Base-by-base conservation (phyloP, 2,797 vertebrate genomes). In the Yasuhikotakia modesta region DNA sequence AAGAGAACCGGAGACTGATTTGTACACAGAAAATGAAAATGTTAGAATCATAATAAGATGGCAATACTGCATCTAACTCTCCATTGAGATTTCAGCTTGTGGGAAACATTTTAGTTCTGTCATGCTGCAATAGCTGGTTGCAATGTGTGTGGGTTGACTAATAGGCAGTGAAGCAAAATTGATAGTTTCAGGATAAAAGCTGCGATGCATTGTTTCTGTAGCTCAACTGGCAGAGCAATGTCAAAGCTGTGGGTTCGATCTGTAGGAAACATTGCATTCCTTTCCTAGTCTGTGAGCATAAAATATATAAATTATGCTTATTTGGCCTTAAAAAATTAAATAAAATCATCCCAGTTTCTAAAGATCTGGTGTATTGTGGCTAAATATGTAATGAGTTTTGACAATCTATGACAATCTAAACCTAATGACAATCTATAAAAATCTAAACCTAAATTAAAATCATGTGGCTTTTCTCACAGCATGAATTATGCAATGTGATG, bases 11-110 rank as follows among this genome's bases (percentile, higher is more conserved):
- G 16, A 53, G 67, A 53, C 21, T 63, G 67, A 64, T 70, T 22
- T 43, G 39, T 12, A 35, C 21, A 75, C 27, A 13, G 55, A 61
- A 14, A 21, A 70, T 35, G 35, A 19, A 70, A 76, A 43, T 70
- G 27, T 52, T 21, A 53, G 17, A 50, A 70, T 78, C 2, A 7
- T 63, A 63, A 64, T 16, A 22, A 7, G 45, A 63, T 63, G 6
- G 30, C 11, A 0, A 19, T 19, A 50, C 24, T 60, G 13, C 43
- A 35, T 16, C 43, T 70, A 19, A 60, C 39, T 66, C 30, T 74
- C 14, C 0, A 16, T 13, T 53, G 52, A 67, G 17, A 67, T 4
- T 22, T 76, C 43, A 48, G 27, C 24, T 35, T 57, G 7, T 35
- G 16, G 7, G 24, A 58, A 76, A 60, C 17, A 13, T 27, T 60